Evolutionary conservation across 53 echinoderm and acorn worm genomes (phyloP).

Genomic region (Zoroaster sp.): DNA sequence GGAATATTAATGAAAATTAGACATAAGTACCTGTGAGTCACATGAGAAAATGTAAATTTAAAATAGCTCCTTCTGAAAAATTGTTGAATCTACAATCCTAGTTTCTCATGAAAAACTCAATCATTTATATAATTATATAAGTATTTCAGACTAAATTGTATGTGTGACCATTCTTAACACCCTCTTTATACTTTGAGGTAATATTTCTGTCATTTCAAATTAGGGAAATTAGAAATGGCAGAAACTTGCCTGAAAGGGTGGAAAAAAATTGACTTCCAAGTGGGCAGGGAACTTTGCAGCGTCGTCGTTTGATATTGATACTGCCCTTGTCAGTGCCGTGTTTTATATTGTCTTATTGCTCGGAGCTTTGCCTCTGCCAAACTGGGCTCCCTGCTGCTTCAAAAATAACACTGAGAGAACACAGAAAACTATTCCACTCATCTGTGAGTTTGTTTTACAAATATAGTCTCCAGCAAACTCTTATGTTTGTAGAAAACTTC

Average conservation of each 20-base stretch:
- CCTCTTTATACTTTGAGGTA: neutral
- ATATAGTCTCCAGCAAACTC: no score
- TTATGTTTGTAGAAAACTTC: no score
- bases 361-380: neutral
- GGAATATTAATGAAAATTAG: neutral
- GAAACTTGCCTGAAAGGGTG: neutral
- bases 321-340: neutral
- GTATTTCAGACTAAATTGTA: neutral
- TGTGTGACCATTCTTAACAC: neutral
- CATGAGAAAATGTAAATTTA: neutral
- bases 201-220: neutral
- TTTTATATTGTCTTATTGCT: neutral
- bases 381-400: neutral
- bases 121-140: neutral
- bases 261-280: neutral
- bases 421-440: no score
- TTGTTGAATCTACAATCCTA: neutral
- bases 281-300: neutral
- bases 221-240: neutral
- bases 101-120: neutral
- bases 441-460: no score
- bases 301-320: neutral
- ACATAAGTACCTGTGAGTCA: neutral
- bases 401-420: neutral
- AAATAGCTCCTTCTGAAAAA: no score